phyloP scores from a whole-genome alignment of 2,888 invertebrate genomes.

The Drosophila suboccidentalis region DNA sequence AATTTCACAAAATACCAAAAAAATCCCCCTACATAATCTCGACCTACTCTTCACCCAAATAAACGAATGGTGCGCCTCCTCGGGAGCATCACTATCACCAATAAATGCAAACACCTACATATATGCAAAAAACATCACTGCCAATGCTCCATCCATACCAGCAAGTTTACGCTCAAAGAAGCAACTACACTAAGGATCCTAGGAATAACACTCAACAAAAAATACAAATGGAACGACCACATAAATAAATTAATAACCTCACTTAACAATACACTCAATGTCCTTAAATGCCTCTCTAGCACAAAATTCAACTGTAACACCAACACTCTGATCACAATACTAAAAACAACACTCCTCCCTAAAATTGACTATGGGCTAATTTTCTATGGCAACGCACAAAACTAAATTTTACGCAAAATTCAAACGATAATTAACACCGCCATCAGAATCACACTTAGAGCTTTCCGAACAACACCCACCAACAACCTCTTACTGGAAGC shows the following conservation, averaged over 20 bases:
- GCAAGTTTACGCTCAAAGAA: background rate
- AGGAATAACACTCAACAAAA: background rate
- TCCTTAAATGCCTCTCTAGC: background rate
- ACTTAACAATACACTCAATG: conserved; percentile 1
- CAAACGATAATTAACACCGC: background rate
- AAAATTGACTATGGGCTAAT: background rate
- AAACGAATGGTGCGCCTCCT: background rate
- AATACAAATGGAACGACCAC: conserved; percentile 1
- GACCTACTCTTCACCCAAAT: background rate
- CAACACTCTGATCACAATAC: background rate
- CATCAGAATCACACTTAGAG: background rate
- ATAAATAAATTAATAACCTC: background rate
- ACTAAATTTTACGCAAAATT: background rate
- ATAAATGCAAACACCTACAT: background rate
- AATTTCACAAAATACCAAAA: no score
- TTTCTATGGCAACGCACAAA: conserved; percentile 1
- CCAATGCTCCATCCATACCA: background rate
- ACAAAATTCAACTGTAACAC: background rate
- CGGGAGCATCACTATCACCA: background rate
- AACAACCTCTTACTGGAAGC: background rate
- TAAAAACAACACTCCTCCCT: background rate
- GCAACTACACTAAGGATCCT: background rate
- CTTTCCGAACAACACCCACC: background rate
- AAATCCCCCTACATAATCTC: no score
- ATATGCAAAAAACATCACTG: background rate